Evolutionary conservation across 2,888 invertebrate genomes (phyloP).

Genomic region (Drosophila maculinotata): DNA sequence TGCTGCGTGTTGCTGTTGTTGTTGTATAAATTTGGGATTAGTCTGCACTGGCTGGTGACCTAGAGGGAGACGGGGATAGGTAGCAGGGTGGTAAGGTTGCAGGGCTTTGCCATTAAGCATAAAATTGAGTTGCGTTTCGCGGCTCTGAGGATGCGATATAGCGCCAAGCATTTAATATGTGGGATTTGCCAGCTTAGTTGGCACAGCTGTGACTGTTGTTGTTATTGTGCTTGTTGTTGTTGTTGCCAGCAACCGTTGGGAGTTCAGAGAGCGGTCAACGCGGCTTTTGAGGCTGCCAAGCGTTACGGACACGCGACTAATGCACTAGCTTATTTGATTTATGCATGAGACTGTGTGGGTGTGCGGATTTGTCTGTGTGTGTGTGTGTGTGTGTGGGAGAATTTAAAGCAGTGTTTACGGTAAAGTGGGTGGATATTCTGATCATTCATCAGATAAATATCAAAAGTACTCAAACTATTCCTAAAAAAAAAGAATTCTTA

Average conservation of each 20-base stretch:
- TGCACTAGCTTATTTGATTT: conserved; percentile 40
- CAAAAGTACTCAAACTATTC: too few species aligned
- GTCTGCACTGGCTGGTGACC: conserved; percentile 11
- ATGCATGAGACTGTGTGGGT: conserved; percentile 4
- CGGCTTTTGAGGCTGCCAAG: conserved; percentile 25
- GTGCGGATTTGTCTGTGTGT: background rate
- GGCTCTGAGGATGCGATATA: conserved; percentile 16
- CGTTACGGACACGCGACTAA: conserved; percentile 29
- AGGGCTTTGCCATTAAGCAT: conserved; percentile 51
- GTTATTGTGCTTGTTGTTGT: background rate
- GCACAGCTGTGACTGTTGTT: conserved; percentile 30
- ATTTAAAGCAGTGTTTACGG: conserved; percentile 1
- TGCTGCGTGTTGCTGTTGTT: conserved; percentile 8
- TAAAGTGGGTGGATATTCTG: background rate
- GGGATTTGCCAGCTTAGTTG: conserved; percentile 54
- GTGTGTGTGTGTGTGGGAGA: too few species aligned
- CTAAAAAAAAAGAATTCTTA: too few species aligned
- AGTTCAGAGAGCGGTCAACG: conserved; percentile 34
- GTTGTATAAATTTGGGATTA: conserved; percentile 57
- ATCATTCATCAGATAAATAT: too few species aligned
- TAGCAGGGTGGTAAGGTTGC: background rate
- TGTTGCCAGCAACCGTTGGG: background rate
- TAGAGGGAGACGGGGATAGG: background rate
- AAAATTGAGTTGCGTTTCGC: conserved; percentile 57
- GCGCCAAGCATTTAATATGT: conserved; percentile 65